Percentiles rank a stretch among this genome's conserved stretches.
phyloP scores from a whole-genome alignment of 2,888 invertebrate species.

The Drosophila engyochracea region DNA sequence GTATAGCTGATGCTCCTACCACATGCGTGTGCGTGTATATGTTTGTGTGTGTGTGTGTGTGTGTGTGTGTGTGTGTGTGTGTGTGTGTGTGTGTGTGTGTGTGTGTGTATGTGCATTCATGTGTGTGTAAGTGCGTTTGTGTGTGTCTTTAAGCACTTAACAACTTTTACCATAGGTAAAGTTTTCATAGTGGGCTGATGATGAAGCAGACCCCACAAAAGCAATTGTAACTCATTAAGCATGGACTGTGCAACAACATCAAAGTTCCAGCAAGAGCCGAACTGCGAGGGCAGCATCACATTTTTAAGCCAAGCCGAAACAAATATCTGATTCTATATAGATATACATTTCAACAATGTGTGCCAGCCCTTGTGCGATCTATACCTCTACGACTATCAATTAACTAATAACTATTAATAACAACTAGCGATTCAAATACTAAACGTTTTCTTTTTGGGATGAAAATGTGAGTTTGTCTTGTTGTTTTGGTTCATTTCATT shows the following conservation, averaged over 20 bases:
- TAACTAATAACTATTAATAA: neutral
- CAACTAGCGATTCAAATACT: neutral
- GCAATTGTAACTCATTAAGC: conserved; percentile 78
- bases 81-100: conserved; percentile 8
- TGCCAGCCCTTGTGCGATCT: neutral
- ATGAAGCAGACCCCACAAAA: conserved; percentile 51
- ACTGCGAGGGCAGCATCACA: conserved; percentile 32
- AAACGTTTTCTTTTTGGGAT: neutral
- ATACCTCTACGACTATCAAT: neutral
- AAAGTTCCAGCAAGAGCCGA: conserved; percentile 47
- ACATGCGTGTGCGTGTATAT: neutral
- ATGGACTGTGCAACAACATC: conserved; percentile 59
- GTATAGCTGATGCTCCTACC: conserved; percentile 1
- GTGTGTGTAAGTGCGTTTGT: conserved; percentile 14
- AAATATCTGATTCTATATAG: neutral
- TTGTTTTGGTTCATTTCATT: neutral
- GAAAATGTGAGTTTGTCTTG: neutral
- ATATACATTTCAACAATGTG: neutral
- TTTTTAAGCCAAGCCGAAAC: neutral
- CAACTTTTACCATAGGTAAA: conserved; percentile 67
- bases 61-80: conserved; percentile 12
- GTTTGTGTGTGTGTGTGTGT: conserved; percentile 2
- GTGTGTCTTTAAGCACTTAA: conserved; percentile 69
- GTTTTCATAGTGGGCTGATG: conserved; percentile 39
- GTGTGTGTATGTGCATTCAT: conserved; percentile 1